Evolutionary conservation across 2,888 invertebrate genomes (phyloP), one percentile per base, ranked within the genome.

Genomic region (Paralinhomoeus sp.): DNA sequence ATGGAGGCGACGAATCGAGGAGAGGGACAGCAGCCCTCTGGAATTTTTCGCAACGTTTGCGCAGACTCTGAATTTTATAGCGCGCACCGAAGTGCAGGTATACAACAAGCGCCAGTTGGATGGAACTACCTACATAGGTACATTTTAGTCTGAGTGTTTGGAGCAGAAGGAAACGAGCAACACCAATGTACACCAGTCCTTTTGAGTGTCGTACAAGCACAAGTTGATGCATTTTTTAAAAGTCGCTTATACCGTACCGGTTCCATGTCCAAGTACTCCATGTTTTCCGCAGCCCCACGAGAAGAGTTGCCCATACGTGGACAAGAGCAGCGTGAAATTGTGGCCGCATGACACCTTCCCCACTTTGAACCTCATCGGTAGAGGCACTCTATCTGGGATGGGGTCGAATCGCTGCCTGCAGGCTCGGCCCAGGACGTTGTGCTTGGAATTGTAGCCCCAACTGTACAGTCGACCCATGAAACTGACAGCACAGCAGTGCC

Each of bases 261-360:
- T 9, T 36, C 43, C 42, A 21, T 45, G 42, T 15, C 46, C 46
- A 23, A 46, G 24, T 17, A 46, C 46, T 2, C 46, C 46, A 36
- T 44, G 64, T 33, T 72, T 66, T 51, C 74, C 74, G 55, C 69
- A 60, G 35, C 75, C 75, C 62, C 73, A 74, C 2, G 73, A 72
- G 53, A 64, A 73, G 12, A 75, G 67, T 48, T 65, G 62, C 0
- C 75, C 75, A 55, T 68, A 67, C 48, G 62, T 66, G 1, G 73
- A 71, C n/a, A 75, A 62, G 49, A 73, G 74, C 15, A 74, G 67
- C 1, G 73, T 72, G 52, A 74, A 71, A 54, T 73, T 72, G 1
- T 72, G 71, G n/a, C 75, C 75, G 57, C 74, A 74, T 22, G 70
- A 70, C 1, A 73, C 71, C 60, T 72, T 73, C 51, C 20, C 45